Percentiles rank a stretch among this genome's conserved stretches.
These are phyloP conservation scores for Pachycephala philippinensis DNA, from an alignment of 2,113 vertebrate genomes.

Conservation along the genomic window DNA sequence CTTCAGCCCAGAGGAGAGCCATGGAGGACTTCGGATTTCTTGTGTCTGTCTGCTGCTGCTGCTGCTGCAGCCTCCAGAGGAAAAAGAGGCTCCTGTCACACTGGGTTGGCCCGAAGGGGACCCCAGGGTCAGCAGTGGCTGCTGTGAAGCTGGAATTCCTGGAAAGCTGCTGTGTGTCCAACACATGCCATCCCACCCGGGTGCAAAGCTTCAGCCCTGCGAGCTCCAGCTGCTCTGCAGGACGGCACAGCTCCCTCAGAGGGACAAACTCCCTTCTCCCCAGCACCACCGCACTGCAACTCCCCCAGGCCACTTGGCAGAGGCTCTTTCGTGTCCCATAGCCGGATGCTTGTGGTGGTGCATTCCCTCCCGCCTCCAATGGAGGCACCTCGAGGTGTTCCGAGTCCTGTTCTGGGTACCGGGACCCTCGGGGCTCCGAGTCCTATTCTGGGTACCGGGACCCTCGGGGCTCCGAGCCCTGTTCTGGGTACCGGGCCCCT, in stretches of 20 bases:
- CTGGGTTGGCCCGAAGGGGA: accelerated
- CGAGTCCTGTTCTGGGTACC: accelerated
- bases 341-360: not conserved
- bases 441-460: not conserved
- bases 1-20: not conserved
- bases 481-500: not conserved
- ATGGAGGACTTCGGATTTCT: not conserved
- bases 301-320: accelerated
- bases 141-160: not conserved
- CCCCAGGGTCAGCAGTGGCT: not conserved
- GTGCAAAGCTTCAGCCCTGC: accelerated
- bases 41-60: not conserved
- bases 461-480: not conserved
- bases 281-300: accelerated
- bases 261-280: accelerated
- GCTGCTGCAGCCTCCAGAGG: not conserved
- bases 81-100: not conserved
- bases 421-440: not conserved
- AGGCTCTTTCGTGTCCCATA: accelerated
- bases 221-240: accelerated
- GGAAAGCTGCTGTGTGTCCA: not conserved
- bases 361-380: too few species aligned
- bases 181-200: accelerated
- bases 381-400: too few species aligned
- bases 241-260: not conserved